Evolutionary conservation across 2,888 invertebrate genomes (phyloP).

Genomic region (Alitta virens): DNA sequence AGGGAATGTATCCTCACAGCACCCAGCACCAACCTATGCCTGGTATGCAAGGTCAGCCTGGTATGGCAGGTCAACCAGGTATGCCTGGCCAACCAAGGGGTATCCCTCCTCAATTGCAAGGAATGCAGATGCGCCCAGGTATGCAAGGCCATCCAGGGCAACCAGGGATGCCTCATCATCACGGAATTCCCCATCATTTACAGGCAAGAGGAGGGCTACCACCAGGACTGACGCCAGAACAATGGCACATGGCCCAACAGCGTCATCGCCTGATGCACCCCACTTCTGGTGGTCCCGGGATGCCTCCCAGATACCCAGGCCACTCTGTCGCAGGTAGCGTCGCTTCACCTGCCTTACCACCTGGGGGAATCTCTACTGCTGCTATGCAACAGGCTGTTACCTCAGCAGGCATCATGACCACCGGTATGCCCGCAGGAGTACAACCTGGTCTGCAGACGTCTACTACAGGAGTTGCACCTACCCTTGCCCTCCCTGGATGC

Average conservation of each 20-base stretch:
- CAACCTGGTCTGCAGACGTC: too few relatives aligned
- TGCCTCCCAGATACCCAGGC: conserved; percentile 9
- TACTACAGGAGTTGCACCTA: too few relatives aligned
- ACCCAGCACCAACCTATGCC: background rate
- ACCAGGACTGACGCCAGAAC: background rate
- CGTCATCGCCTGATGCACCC: conserved; percentile 15
- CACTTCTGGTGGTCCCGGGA: background rate
- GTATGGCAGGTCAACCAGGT: background rate
- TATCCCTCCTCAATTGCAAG: background rate
- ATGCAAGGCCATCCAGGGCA: background rate
- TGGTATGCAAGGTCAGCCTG: background rate
- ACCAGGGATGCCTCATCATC: background rate
- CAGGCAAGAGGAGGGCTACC: background rate
- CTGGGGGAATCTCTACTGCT: background rate
- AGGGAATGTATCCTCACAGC: background rate
- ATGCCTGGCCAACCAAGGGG: background rate
- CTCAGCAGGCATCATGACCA: too few relatives aligned
- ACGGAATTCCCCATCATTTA: background rate
- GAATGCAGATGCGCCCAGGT: background rate
- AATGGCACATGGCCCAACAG: conserved; percentile 6
- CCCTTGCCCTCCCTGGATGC: too few relatives aligned
- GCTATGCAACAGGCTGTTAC: conserved; percentile 2
- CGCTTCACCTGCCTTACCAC: background rate
- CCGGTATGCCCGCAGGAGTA: too few relatives aligned
- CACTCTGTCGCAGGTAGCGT: background rate